Base-by-base conservation (phyloP, 1,140 invertebrate species). In the Panonychus citri region DNA sequence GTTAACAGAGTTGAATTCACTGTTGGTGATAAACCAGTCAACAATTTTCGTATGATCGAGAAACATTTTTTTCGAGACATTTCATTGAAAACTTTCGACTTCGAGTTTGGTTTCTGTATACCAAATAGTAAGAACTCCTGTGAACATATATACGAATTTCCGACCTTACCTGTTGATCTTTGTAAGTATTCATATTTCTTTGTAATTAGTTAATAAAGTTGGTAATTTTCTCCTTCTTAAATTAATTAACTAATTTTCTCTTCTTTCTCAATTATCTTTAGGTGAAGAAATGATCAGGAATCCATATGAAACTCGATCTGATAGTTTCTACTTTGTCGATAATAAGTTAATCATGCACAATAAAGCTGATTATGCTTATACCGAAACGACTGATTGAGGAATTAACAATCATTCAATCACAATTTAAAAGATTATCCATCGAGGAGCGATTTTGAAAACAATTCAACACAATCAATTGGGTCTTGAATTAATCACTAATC, bases 261-360 rank as follows among this genome's bases (percentile, higher is more conserved):
- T 46, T 2, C 63, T 58, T 61, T n/a, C n/a, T n/a, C n/a, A n/a
- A n/a, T n/a, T n/a, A 59, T 75, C 78, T 71, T 57, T 74, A 96
- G 90, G 90, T 66, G 77, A 86, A 63, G 89, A 96, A 70, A 97
- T 97, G 91, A 88, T 97, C 60, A 77, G 81, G 15, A 77, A 81
- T 69, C 93, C 93, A 25, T 97, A 91, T 70, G 89, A 96, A 70
- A 97, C 93, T 24, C 79, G 86, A 62, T 96, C 90, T 0, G 93
- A 97, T n/a, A 94, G 88, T 64, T 98, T 96, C 74, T 98, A 97
- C 71, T 97, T 98, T 74, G 90, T 97, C 46, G 88, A 97, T 68
- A 82, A 95, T 70, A 76, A 78, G 67, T 76, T 98, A 50, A 85
- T 98, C 55, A 97, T 98, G 91, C 93, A 98, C 73, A 97, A 97